Evolutionary conservation across 2,888 invertebrate species (phyloP).

Genomic region (Willowsia nigromaculata): DNA sequence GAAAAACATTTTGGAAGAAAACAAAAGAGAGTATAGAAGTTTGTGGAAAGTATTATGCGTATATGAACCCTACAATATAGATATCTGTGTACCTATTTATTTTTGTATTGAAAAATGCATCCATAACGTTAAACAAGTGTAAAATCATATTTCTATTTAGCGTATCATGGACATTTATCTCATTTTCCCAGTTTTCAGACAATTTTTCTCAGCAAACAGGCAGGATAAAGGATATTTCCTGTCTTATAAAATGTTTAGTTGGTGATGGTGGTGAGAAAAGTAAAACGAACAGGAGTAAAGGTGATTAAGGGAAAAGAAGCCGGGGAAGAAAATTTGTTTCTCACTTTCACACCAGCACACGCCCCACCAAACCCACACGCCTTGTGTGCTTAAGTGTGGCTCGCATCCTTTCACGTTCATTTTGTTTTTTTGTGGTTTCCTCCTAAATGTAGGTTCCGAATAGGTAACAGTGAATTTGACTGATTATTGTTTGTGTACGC

Average conservation of each 20-base stretch:
- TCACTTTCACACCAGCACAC: constrained; percentile 47
- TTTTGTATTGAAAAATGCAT: not conserved
- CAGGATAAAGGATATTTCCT: constrained; percentile 35
- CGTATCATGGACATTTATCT: not conserved
- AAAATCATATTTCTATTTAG: not conserved
- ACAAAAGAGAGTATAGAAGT: constrained; percentile 11
- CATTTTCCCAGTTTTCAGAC: not conserved
- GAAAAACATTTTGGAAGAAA: not conserved
- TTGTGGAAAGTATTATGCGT: not conserved
- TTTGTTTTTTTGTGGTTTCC: constrained; percentile 24
- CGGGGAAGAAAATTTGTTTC: constrained; percentile 7
- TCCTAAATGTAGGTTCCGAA: not conserved
- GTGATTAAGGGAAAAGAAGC: constrained; percentile 48
- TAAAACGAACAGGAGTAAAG: constrained; percentile 11
- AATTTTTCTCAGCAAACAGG: not conserved
- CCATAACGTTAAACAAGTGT: not conserved
- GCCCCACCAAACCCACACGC: not conserved
- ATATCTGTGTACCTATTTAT: not conserved
- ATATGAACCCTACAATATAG: not conserved
- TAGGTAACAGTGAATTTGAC: constrained; percentile 26
- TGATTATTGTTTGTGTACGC: constrained; percentile 46
- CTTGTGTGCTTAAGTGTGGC: constrained; percentile 16
- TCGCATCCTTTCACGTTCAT: not conserved
- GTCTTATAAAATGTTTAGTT: not conserved
- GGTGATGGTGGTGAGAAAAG: not conserved